Conservation (phyloP, 2,113 vertebrate species). For the Anhinga anhinga region DNA sequence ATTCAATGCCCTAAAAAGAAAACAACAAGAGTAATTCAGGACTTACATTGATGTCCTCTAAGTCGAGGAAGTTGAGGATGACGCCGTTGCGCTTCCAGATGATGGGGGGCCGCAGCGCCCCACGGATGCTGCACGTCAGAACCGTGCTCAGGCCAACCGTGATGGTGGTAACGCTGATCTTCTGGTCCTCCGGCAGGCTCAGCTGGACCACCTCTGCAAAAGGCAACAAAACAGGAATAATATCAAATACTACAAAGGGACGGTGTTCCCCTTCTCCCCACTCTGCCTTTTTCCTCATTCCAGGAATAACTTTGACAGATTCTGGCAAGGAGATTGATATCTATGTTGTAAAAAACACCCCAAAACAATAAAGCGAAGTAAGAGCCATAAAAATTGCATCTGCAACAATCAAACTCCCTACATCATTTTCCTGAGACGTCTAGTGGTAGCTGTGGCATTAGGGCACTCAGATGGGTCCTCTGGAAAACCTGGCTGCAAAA, state of each 20-base stretch:
- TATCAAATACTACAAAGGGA: neutral
- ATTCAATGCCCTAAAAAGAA: neutral
- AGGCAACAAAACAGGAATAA: neutral
- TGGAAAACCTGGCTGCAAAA: neutral
- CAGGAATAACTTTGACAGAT: neutral
- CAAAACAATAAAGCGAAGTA: neutral
- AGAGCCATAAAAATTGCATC: neutral
- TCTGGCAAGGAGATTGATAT: neutral
- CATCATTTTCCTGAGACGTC: neutral
- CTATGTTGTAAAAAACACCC: neutral
- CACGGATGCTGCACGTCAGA: constrained; percentile 86
- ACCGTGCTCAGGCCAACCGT: constrained; percentile 90
- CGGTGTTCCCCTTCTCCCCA: neutral
- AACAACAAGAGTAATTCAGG: neutral
- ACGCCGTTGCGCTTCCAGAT: constrained; percentile 93
- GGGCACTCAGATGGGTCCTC: neutral
- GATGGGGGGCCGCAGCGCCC: constrained; percentile 87
- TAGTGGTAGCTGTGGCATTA: fast-evolving
- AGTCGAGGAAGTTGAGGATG: constrained; percentile 87
- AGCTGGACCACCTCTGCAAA: constrained; percentile 88
- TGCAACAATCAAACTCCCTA: neutral
- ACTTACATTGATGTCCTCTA: constrained; percentile 94
- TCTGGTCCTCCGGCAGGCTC: constrained; percentile 83
- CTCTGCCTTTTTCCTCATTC: neutral
- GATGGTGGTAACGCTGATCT: constrained; percentile 82